A percentile compares a stretch with the other conserved stretches of the same genome.
phyloP scores from a whole-genome alignment of 2,888 invertebrate genomes.

The Agriotes lineatus region DNA sequence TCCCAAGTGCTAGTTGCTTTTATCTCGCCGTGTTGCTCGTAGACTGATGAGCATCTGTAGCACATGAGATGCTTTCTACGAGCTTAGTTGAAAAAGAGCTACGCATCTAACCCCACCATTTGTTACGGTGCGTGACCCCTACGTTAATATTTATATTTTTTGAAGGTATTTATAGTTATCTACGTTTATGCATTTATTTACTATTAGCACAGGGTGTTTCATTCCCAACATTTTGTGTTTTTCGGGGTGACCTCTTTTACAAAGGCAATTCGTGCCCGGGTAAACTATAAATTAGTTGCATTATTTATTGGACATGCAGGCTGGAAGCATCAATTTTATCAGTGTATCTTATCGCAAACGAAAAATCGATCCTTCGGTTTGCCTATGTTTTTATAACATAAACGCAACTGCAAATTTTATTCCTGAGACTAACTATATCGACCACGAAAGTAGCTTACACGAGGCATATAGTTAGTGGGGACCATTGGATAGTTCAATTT shows the following conservation, averaged over 20 bases:
- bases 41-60: no score
- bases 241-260: background rate
- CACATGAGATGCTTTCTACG: no score
- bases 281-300: background rate
- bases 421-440: conserved; percentile 11
- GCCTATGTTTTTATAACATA: background rate
- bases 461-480: conserved; percentile 10
- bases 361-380: background rate
- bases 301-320: background rate
- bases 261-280: no score
- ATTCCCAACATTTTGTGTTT: background rate
- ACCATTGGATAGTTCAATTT: background rate
- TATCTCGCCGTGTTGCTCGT: no score
- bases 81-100: no score
- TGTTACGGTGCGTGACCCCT: background rate
- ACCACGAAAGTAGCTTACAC: background rate
- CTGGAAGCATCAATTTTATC: background rate
- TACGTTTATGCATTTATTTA: background rate
- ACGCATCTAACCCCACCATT: background rate
- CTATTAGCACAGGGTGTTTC: background rate
- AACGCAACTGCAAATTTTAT: conserved; percentile 11
- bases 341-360: background rate
- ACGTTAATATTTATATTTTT: background rate
- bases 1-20: no score
- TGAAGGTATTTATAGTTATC: background rate